Base-by-base conservation (phyloP, 1,140 invertebrate genomes). In the Sycophila sp. region DNA sequence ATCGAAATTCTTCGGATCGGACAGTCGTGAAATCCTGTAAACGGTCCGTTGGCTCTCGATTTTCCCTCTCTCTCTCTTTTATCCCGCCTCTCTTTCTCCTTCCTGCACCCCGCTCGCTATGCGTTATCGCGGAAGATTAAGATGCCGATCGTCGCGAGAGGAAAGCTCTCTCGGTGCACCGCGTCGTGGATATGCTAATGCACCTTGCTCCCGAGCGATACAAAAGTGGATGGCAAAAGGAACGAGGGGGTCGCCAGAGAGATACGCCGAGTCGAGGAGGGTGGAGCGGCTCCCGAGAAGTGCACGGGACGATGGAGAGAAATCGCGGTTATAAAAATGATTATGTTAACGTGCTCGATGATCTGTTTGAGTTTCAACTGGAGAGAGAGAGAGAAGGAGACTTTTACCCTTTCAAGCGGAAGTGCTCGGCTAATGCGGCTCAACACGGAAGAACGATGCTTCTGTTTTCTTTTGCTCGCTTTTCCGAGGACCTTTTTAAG, bases 111-210 rank as follows among this genome's bases (percentile, higher is more conserved):
- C 30, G 28, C 38, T 8, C 17, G 58, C 65, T 72, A 38, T 69
- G 63, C 56, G 69, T 72, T 70, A 67, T 69, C 69, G 72, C 38
- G 40, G 53, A 51, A 73, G 73, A 75, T 75, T 75, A 75, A 75
- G 73, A 75, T 73, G 73, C 73, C 73, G 66, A 75, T 66, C 62
- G 71, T 42, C 45, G 38, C 49, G 42, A 30, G 62, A 62, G 55
- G 38, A 69, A 68, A 71, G 69, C 63, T 70, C 66, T 55, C 51
- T 59, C 42, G 38, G 32, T 66, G 67, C 67, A 4, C 47, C 38
- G 22, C 38, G 38, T 65, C 59, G 59, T 59, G 62, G 62, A 69
- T 73, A 68, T 76, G 71, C 70, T 63, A 75, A 71, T 73, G 66
- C 55, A 53, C 58, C 45, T 53, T 56, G 28, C 24, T 32, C n/a